Conservation (phyloP, 2,888 invertebrate genomes). For the Drosophila mayaguana region DNA sequence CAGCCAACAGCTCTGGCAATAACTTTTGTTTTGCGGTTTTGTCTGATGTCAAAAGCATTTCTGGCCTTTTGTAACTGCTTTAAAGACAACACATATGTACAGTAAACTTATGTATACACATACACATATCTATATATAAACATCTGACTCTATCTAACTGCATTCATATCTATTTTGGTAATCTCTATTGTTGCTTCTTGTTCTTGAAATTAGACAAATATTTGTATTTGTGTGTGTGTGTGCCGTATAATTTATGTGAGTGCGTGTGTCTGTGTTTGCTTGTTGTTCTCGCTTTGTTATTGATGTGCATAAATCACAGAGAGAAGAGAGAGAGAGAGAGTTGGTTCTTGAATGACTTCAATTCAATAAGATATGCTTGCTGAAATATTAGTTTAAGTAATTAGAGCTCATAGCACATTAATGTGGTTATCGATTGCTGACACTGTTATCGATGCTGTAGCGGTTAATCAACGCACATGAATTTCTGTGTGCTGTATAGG, state of each 20-base stretch:
- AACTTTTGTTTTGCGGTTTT: conserved; percentile 42
- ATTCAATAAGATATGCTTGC: conserved; percentile 53
- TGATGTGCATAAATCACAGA: conserved; percentile 61
- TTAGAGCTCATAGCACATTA: conserved; percentile 13
- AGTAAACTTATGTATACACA: background rate
- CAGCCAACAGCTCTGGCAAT: conserved; percentile 19
- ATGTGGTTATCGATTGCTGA: conserved; percentile 17
- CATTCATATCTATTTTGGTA: conserved; percentile 30
- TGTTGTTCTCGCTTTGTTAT: conserved; percentile 45
- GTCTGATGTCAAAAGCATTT: conserved; percentile 40
- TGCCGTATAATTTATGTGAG: conserved; percentile 52
- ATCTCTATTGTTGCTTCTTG: conserved; percentile 57
- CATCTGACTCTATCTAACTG: conserved; percentile 11
- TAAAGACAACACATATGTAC: conserved; percentile 9
- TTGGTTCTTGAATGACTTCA: conserved; percentile 41
- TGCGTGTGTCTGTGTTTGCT: conserved; percentile 13
- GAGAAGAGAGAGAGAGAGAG: conserved; percentile 1
- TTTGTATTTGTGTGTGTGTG: conserved; percentile 58
- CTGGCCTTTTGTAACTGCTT: conserved; percentile 26
- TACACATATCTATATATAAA: too few species aligned
- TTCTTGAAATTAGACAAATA: conserved; percentile 73
- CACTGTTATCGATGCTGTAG: background rate
- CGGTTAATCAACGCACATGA: too few species aligned
- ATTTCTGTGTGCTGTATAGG: too few species aligned
- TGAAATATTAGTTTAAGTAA: conserved; percentile 24